Conservation (phyloP, 2,888 invertebrate genomes). For the Ormyrus thymus region DNA sequence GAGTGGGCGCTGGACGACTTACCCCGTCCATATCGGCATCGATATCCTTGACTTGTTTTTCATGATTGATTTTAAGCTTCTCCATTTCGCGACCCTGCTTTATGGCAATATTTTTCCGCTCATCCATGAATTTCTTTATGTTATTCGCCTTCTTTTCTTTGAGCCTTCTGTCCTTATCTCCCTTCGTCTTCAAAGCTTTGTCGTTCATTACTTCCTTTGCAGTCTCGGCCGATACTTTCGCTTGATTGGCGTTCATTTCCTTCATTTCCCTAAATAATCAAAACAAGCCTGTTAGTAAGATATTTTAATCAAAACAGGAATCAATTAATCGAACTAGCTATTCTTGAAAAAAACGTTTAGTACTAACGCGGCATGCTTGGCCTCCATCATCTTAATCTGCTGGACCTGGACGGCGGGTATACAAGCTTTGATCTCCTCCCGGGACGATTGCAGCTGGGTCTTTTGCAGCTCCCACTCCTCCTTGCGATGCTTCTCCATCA, state of each 20-base stretch:
- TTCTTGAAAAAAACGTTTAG: too few species aligned
- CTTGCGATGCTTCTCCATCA: slow-evolving; percentile 76
- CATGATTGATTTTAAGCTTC: slow-evolving; percentile 79
- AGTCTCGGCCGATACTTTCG: slow-evolving; percentile 82
- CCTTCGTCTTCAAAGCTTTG: slow-evolving; percentile 81
- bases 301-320: too few species aligned
- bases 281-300: too few species aligned
- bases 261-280: slow-evolving; percentile 77
- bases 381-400: slow-evolving; percentile 78
- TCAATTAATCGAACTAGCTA: too few species aligned
- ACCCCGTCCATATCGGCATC: slow-evolving; percentile 74
- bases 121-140: slow-evolving; percentile 81
- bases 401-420: slow-evolving; percentile 77
- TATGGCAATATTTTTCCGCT: slow-evolving; percentile 77
- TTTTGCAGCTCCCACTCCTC: slow-evolving; percentile 80
- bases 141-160: slow-evolving; percentile 80
- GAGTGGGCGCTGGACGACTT: slow-evolving; percentile 54
- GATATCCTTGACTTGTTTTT: slow-evolving; percentile 77
- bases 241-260: slow-evolving; percentile 81
- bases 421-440: slow-evolving; percentile 77
- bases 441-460: slow-evolving; percentile 77
- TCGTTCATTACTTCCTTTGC: slow-evolving; percentile 80
- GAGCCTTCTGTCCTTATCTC: slow-evolving; percentile 80
- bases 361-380: slow-evolving; percentile 78
- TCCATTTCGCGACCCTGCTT: slow-evolving; percentile 79